Evolutionary conservation across 1,140 invertebrate genomes (phyloP).

Genomic region (Orius laevigatus): DNA sequence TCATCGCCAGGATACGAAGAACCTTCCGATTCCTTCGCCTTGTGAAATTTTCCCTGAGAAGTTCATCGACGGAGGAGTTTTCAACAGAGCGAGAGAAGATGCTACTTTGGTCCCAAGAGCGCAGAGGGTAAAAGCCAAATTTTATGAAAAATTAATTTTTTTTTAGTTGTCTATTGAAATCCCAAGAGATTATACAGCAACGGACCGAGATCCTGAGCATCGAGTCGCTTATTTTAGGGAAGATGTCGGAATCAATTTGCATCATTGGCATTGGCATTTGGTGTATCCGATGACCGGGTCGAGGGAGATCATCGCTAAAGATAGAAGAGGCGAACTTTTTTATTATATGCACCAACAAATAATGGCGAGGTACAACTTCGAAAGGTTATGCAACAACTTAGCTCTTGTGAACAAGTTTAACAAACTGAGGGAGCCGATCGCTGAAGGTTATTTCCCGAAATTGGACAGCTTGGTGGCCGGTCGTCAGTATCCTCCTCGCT

Average conservation of each 20-base stretch:
- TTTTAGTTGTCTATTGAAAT: slow-evolving; percentile 40
- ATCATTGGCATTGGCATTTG: slow-evolving; percentile 59
- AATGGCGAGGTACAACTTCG: slow-evolving; percentile 44
- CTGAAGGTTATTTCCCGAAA: slow-evolving; percentile 53
- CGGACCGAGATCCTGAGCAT: slow-evolving; percentile 54
- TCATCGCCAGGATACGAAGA: slow-evolving; percentile 23
- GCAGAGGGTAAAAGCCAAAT: slow-evolving; percentile 32
- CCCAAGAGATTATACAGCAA: slow-evolving; percentile 53
- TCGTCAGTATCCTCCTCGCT: slow-evolving; percentile 40
- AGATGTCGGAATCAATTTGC: slow-evolving; percentile 29
- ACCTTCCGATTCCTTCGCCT: slow-evolving; percentile 23
- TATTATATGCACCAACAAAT: slow-evolving; percentile 59
- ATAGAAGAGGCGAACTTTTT: slow-evolving; percentile 52
- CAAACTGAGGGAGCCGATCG: slow-evolving; percentile 42
- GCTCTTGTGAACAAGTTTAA: slow-evolving; percentile 36
- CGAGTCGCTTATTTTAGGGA: slow-evolving; percentile 47
- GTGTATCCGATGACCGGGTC: slow-evolving; percentile 40
- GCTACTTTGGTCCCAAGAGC: slow-evolving; percentile 38
- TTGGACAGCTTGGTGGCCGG: slow-evolving; percentile 43
- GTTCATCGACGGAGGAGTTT: slow-evolving; percentile 15
- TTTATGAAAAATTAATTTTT: neutral
- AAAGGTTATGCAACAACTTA: slow-evolving; percentile 43
- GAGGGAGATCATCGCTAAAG: slow-evolving; percentile 34
- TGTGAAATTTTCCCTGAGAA: slow-evolving; percentile 24
- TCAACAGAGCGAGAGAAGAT: slow-evolving; percentile 35